These are phyloP conservation scores for Trichopria drosophilae DNA, from an alignment of 2,888 invertebrate genomes.

Conservation along the genomic window DNA sequence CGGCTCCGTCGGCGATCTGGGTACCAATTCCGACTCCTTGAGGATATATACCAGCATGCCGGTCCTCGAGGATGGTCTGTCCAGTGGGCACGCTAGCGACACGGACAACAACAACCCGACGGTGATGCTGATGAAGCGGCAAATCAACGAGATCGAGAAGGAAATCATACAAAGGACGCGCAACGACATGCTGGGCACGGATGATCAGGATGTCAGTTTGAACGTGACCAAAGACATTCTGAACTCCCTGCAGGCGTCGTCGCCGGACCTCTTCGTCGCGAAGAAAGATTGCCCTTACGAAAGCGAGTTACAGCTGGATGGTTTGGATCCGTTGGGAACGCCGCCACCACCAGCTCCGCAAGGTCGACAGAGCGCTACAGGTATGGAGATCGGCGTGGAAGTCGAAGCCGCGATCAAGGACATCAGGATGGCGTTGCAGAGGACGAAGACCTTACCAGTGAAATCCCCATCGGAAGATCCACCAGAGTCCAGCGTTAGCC, in stretches of 20 bases:
- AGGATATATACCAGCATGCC: conserved; percentile 80
- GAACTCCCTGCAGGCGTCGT: conserved; percentile 49
- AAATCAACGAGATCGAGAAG: conserved; percentile 74
- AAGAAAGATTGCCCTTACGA: conserved; percentile 54
- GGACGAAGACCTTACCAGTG: conserved; percentile 69
- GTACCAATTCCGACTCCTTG: conserved; percentile 67
- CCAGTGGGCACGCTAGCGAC: conserved; percentile 91
- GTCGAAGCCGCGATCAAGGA: conserved; percentile 77
- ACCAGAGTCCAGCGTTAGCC: conserved; percentile 63
- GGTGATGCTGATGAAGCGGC: conserved; percentile 67
- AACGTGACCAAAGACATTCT: conserved; percentile 51
- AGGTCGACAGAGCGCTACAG: conserved; percentile 50
- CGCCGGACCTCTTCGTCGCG: conserved; percentile 54
- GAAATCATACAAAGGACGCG: conserved; percentile 68
- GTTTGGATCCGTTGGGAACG: conserved; percentile 69
- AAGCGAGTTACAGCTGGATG: conserved; percentile 67
- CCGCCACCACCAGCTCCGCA: conserved; percentile 57
- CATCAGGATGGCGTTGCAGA: conserved; percentile 77
- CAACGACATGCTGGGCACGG: conserved; percentile 52
- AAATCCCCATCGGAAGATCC: conserved; percentile 60
- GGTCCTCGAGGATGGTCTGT: conserved; percentile 89
- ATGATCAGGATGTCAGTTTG: conserved; percentile 48
- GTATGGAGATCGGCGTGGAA: conserved; percentile 49
- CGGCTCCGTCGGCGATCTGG: conserved; percentile 61
- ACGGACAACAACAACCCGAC: conserved; percentile 85